A percentile compares a stretch with the other conserved stretches of the same genome.
phyloP scores from a whole-genome alignment of 2,888 invertebrate species.

The Ormyrus labotus region DNA sequence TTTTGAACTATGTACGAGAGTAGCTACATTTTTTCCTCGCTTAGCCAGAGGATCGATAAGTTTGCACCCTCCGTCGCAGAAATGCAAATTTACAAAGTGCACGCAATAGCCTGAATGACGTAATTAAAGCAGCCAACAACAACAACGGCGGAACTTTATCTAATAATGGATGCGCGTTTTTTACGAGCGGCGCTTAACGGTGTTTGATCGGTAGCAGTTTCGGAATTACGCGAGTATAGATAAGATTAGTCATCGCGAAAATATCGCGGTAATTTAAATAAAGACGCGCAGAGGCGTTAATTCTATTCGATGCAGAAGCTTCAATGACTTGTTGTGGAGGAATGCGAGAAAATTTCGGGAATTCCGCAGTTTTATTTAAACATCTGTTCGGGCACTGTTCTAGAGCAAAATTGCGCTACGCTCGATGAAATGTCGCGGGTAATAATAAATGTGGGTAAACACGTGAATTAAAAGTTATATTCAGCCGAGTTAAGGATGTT shows the following conservation, averaged over 20 bases:
- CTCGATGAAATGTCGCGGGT: no score
- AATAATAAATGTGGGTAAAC: no score
- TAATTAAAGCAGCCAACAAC: slow-evolving; percentile 11
- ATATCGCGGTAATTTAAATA: not conserved
- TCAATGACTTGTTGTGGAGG: no score
- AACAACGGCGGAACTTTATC: slow-evolving; percentile 26
- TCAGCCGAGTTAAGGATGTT: no score
- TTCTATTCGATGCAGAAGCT: no score
- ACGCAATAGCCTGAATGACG: slow-evolving; percentile 13
- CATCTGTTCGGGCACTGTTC: no score
- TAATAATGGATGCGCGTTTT: slow-evolving; percentile 26
- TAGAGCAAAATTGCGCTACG: no score
- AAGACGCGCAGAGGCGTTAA: not conserved
- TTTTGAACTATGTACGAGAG: not conserved
- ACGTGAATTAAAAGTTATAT: no score
- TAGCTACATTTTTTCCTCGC: not conserved
- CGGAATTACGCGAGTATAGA: not conserved
- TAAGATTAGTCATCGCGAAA: slow-evolving; percentile 6
- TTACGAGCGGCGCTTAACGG: not conserved
- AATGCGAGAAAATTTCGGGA: no score
- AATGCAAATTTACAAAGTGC: slow-evolving; percentile 40
- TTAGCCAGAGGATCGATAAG: not conserved
- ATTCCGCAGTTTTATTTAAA: no score
- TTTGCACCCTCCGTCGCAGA: not conserved
- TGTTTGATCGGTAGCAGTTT: no score